phyloP scores from a whole-genome alignment of 2,113 vertebrate genomes.

The Clupea harengus region DNA sequence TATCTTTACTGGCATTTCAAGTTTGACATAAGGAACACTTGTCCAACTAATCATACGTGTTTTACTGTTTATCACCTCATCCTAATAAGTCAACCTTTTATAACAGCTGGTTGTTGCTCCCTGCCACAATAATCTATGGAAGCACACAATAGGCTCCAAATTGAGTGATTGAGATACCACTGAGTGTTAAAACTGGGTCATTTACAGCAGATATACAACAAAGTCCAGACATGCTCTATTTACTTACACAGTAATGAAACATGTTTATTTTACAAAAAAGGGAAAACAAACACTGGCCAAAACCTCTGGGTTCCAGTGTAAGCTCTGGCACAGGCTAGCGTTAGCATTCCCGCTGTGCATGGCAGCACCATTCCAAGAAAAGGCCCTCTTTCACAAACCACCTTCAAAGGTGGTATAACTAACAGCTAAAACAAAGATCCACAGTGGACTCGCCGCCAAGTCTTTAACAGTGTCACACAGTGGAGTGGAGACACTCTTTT shows the following conservation, averaged over 20 bases:
- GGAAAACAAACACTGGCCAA: neutral
- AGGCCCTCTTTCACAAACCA: conserved; percentile 5
- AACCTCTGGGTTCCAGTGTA: neutral
- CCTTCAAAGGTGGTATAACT: conserved; percentile 10
- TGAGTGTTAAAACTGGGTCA: neutral
- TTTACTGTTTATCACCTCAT: neutral
- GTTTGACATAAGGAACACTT: neutral
- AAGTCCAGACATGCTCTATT: conserved; percentile 11
- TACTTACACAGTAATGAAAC: conserved; percentile 1
- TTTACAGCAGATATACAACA: neutral
- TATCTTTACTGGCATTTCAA: neutral
- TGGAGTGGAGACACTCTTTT: neutral
- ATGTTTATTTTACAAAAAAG: neutral
- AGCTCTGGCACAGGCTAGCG: neutral
- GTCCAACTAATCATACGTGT: neutral
- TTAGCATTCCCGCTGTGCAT: neutral
- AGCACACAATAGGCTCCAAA: neutral
- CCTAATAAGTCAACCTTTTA: neutral
- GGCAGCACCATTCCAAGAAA: neutral
- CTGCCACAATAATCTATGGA: neutral
- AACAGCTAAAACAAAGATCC: neutral
- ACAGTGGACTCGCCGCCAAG: neutral
- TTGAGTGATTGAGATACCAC: neutral
- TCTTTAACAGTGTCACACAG: neutral
- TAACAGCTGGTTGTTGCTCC: neutral